Evolutionary conservation across 2,888 invertebrate species (phyloP).

Genomic region (Philonicus albiceps): DNA sequence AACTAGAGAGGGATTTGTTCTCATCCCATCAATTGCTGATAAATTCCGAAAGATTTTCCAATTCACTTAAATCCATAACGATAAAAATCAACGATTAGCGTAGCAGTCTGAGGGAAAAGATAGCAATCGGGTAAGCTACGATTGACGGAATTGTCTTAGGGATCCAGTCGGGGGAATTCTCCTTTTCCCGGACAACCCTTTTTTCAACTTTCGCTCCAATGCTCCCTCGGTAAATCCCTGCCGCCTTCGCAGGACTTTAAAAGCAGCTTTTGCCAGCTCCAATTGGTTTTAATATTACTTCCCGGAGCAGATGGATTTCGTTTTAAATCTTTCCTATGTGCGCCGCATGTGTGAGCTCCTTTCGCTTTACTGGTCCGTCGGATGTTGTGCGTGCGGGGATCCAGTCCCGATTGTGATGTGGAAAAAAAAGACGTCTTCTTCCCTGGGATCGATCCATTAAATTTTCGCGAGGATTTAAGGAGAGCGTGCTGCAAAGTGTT

Average conservation of each 20-base stretch:
- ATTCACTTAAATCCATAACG: conserved; percentile 16
- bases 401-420: neutral
- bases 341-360: neutral
- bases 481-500: neutral
- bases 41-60: neutral
- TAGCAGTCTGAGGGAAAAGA: neutral
- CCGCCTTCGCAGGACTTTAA: neutral
- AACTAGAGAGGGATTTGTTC: neutral
- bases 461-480: neutral
- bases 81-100: neutral
- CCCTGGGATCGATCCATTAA: neutral
- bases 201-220: neutral
- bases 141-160: neutral
- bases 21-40: neutral
- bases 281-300: conserved; percentile 6
- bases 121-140: neutral
- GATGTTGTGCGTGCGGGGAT: neutral
- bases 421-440: neutral
- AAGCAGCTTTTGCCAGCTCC: conserved; percentile 2
- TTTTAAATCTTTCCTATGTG: neutral
- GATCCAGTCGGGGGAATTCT: neutral
- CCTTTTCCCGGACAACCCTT: neutral
- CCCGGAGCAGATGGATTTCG: neutral
- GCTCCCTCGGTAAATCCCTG: neutral
- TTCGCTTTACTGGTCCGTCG: neutral